phyloP scores from a whole-genome alignment of 2,797 vertebrate species.

The Novumbra hubbsi region DNA sequence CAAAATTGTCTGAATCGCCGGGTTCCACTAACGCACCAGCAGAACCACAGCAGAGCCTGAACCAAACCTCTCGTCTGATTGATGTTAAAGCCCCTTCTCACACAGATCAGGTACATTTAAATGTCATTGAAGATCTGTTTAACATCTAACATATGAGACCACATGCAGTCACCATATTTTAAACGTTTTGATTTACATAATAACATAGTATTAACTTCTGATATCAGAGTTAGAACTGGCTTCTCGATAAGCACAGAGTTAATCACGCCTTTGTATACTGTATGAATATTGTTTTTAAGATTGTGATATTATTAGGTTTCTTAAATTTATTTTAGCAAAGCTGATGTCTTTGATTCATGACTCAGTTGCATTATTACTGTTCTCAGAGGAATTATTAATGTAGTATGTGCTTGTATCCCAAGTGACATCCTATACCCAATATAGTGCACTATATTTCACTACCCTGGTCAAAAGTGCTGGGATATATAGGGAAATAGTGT shows the following conservation, averaged over 20 bases:
- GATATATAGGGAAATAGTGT: neutral
- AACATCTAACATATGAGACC: too few species aligned
- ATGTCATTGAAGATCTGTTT: neutral
- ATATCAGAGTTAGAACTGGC: slow-evolving; percentile 36
- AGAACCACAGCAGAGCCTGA: neutral
- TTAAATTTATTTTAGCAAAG: slow-evolving; percentile 8
- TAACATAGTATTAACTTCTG: neutral
- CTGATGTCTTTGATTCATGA: neutral
- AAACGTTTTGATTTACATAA: neutral
- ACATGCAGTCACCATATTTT: neutral
- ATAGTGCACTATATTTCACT: neutral
- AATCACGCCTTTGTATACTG: too few species aligned
- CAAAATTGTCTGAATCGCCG: neutral
- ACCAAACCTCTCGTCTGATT: neutral
- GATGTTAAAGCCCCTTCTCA: neutral
- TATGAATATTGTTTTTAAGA: too few species aligned
- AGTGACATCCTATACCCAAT: neutral
- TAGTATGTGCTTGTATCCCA: neutral
- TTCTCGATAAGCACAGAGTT: too few species aligned
- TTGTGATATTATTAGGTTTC: too few species aligned
- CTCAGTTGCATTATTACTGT: too few species aligned
- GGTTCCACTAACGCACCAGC: neutral
- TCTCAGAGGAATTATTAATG: neutral
- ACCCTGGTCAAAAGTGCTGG: neutral
- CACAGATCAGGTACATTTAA: slow-evolving; percentile 47